Base-by-base conservation (phyloP, 2,113 vertebrate genomes). In the Pholis gunnellus region DNA sequence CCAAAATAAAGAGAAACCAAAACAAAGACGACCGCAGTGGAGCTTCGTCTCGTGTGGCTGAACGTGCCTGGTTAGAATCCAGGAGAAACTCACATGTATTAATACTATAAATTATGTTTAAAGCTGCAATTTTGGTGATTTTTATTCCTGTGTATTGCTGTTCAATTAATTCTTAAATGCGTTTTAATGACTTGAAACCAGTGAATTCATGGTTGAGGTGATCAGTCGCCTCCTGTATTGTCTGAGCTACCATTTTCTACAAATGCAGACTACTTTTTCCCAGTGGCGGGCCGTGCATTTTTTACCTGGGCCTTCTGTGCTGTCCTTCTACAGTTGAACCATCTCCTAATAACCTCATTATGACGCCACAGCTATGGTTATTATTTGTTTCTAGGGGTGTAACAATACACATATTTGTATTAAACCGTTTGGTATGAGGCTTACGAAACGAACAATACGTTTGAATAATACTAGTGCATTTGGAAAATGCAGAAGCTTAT, bases 1-100 rank as follows among this genome's bases (percentile, higher is more conserved):
- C 25, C 34, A 20, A 80, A 82, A 77, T 20, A 50, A 90, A 72
- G 56, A 68, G 48, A 56, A 65, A 72, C 20, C 14, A 52, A 77
- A 66, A 87, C 65, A 72, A 79, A 87, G 83, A 42, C 13, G n/a
- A 0, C 14, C 15, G 2, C 0, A 15, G 27, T 1, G 4, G 6
- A 36, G 74, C 66, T 65, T 11, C 0, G 69, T 84, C 81, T 80
- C 72, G 18, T 80, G 88, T 9, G 56, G 63, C 72, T 56, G 29
- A 82, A 79, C 20, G 67, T 34, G 75, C 48, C 72, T 11, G 8
- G 5, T 9, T 20, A 34, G 50, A 66, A n/a, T 31, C 69, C 52
- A 57, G 31, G 0, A 25, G 29, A 85, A 31, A n/a, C 72, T 31
- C 31, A 34, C 44, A 9, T 56, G 34, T 79, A 20, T 29, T 27